A percentile compares a stretch with the other conserved stretches of the same genome.
Conservation (phyloP, 2,888 invertebrate species). For the Allolobophora icterica region DNA sequence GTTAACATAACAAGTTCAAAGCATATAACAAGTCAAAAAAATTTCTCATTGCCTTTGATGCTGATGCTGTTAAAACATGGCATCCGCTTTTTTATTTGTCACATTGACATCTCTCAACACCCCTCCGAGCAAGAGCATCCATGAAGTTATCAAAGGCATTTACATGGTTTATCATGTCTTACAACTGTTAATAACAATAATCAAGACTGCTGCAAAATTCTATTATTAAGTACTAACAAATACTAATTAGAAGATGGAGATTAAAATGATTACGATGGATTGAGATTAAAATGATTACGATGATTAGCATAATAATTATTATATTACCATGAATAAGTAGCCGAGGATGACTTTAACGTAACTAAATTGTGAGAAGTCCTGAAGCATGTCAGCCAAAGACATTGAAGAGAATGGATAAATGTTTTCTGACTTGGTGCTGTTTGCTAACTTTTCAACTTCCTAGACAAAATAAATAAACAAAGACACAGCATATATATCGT, state of each 20-base stretch:
- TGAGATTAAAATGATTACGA: too few species aligned
- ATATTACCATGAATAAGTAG: conserved; percentile 80
- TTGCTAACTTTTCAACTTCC: conserved; percentile 38
- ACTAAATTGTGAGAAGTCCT: conserved; percentile 87
- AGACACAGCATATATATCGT: background rate
- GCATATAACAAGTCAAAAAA: too few species aligned
- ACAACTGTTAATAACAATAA: background rate
- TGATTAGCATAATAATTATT: conserved; percentile 27
- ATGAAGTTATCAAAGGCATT: background rate
- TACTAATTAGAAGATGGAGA: background rate
- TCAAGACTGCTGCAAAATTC: background rate
- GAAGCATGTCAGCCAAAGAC: conserved; percentile 84
- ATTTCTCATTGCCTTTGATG: too few species aligned
- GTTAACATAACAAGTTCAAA: too few species aligned
- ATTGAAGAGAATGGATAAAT: conserved; percentile 87
- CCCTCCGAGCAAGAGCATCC: background rate
- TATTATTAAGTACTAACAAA: background rate
- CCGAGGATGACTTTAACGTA: conserved; percentile 83
- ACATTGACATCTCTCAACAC: background rate
- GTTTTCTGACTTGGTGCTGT: conserved; percentile 73
- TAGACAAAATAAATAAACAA: background rate
- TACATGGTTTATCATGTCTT: background rate
- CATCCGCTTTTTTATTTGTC: background rate
- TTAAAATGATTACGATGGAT: too few species aligned
- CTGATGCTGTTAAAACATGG: too few species aligned